phyloP scores from a whole-genome alignment of 2,113 vertebrate species.

The Aix galericulata region DNA sequence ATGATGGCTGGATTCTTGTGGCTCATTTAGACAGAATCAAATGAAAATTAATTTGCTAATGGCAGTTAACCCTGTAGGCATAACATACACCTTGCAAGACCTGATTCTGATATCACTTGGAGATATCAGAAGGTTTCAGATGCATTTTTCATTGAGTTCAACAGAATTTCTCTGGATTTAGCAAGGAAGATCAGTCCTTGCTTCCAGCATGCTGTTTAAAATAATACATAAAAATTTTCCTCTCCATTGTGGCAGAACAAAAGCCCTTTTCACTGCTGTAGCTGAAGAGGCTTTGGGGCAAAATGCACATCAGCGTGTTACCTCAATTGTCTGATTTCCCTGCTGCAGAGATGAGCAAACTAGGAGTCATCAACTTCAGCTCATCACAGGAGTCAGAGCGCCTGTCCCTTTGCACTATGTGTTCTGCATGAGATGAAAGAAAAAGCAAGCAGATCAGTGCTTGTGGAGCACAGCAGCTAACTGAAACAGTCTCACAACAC shows the following conservation, averaged over 20 bases:
- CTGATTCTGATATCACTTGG: background rate
- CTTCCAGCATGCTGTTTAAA: slow-evolving; percentile 30
- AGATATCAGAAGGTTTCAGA: background rate
- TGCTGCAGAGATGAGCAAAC: slow-evolving; percentile 37
- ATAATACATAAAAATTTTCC: slow-evolving; percentile 16
- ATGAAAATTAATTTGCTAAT: slow-evolving; percentile 6
- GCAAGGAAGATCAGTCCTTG: background rate
- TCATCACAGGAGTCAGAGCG: background rate
- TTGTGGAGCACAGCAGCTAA: background rate
- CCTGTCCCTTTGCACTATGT: background rate
- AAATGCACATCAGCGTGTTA: background rate
- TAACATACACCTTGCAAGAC: background rate
- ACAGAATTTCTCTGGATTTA: background rate
- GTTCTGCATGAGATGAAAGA: background rate
- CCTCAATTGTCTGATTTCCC: slow-evolving; percentile 21
- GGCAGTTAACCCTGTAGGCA: background rate
- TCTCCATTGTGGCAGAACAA: slow-evolving; percentile 22
- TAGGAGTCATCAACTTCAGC: slow-evolving; percentile 11
- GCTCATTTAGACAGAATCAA: slow-evolving; percentile 6
- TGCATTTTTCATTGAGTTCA: background rate
- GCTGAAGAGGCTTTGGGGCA: slow-evolving; percentile 4
- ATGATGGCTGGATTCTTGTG: background rate
- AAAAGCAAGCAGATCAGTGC: background rate
- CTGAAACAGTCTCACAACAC: background rate
- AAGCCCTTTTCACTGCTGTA: slow-evolving; percentile 13